Evolutionary conservation across 2,888 invertebrate species (phyloP).

Genomic region (Gisinianus flammeolus): DNA sequence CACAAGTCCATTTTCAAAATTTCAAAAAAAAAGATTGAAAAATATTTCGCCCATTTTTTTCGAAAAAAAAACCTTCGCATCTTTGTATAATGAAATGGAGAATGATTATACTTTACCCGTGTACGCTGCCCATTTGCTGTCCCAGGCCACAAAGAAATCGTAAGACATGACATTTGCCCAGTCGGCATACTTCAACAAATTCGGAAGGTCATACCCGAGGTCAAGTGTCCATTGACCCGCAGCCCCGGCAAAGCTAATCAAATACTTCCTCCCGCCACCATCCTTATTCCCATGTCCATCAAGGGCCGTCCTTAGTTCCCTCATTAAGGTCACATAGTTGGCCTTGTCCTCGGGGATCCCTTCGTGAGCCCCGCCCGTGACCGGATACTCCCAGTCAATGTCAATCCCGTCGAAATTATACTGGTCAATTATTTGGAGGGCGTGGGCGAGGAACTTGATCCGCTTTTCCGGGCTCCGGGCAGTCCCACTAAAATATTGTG

Average conservation of each 20-base stretch:
- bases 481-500: too few species aligned
- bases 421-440: too few species aligned
- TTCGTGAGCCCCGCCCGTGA: neutral
- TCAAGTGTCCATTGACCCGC: neutral
- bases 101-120: too few species aligned
- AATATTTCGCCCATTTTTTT: too few species aligned
- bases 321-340: neutral
- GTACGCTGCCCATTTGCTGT: neutral
- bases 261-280: neutral
- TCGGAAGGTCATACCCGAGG: neutral
- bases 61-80: too few species aligned
- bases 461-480: too few species aligned
- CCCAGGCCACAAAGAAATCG: neutral
- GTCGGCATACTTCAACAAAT: neutral
- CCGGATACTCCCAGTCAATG: conserved; percentile 14
- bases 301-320: neutral
- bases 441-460: too few species aligned
- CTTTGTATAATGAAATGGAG: too few species aligned
- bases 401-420: neutral
- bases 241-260: neutral
- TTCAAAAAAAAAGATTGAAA: too few species aligned
- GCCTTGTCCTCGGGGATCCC: neutral
- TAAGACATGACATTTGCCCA: conserved; percentile 3
- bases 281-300: neutral
- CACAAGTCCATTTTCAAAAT: too few species aligned